phyloP scores from a whole-genome alignment of 2,797 vertebrate species.

The Prionace glauca region DNA sequence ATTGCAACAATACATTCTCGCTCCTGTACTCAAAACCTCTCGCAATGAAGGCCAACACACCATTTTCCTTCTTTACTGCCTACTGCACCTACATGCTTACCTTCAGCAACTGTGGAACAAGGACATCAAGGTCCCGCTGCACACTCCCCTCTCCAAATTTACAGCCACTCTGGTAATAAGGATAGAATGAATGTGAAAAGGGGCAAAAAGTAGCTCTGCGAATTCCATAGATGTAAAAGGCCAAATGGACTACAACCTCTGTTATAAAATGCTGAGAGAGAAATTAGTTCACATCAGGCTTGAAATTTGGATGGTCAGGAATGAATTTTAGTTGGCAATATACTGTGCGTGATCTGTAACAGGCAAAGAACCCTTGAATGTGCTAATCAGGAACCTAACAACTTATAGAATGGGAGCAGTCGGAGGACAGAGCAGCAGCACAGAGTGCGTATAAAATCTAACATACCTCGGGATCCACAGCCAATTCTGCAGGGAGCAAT shows the following conservation, averaged over 20 bases:
- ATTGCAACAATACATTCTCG: too few species aligned
- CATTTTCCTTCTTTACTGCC: too few species aligned
- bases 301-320: not conserved
- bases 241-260: not conserved
- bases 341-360: not conserved
- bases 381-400: not conserved
- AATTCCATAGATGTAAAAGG: not conserved
- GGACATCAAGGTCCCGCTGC: too few species aligned
- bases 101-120: too few species aligned
- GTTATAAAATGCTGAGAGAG: not conserved
- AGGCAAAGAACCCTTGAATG: not conserved
- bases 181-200: not conserved
- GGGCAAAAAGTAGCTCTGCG: not conserved
- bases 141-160: too few species aligned
- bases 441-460: too few species aligned
- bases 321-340: not conserved
- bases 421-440: too few species aligned
- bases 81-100: too few species aligned
- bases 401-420: not conserved
- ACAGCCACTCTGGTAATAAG: not conserved
- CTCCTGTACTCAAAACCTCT: too few species aligned
- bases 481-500: too few species aligned
- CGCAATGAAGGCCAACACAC: too few species aligned
- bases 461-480: too few species aligned
- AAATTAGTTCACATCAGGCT: not conserved